Percentiles rank a stretch among this genome's conserved stretches.
These are phyloP conservation scores for Archaeoteleia sp. DNA, from an alignment of 2,888 invertebrate genomes.

Conservation along the genomic window DNA sequence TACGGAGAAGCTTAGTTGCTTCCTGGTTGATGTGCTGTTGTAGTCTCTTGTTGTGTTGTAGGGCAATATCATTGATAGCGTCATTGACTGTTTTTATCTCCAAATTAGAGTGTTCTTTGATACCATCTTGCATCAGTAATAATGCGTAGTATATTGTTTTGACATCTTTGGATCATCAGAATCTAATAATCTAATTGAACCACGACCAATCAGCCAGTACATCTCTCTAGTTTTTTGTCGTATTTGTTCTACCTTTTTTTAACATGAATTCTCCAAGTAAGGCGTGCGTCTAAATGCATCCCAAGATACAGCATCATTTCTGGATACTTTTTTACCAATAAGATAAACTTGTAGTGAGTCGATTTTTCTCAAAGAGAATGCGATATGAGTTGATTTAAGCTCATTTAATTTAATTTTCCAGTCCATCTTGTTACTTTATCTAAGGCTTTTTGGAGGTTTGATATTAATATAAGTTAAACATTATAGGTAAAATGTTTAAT, in stretches of 20 bases:
- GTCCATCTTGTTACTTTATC: slow-evolving; percentile 53
- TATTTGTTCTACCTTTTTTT: slow-evolving; percentile 13
- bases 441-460: not conserved
- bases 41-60: not conserved
- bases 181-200: not conserved
- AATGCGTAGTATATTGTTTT: slow-evolving; percentile 7
- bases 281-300: slow-evolving; percentile 39
- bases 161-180: slow-evolving; percentile 8
- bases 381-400: slow-evolving; percentile 49
- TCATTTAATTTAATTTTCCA: no score
- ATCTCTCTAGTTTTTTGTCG: slow-evolving; percentile 5
- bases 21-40: no score
- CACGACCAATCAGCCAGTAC: slow-evolving; percentile 18
- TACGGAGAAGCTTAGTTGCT: no score
- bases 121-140: slow-evolving; percentile 10
- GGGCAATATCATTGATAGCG: not conserved
- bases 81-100: not conserved
- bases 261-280: slow-evolving; percentile 1
- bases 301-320: slow-evolving; percentile 46
- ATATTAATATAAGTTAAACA: no score
- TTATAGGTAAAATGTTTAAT: no score
- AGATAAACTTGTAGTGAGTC: no score
- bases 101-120: not conserved
- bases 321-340: not conserved
- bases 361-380: slow-evolving; percentile 49